Percentiles rank a stretch among this genome's conserved stretches.
Evolutionary conservation across 2,113 vertebrate species (phyloP).

Genomic region (Spheniscus mendiculus): DNA sequence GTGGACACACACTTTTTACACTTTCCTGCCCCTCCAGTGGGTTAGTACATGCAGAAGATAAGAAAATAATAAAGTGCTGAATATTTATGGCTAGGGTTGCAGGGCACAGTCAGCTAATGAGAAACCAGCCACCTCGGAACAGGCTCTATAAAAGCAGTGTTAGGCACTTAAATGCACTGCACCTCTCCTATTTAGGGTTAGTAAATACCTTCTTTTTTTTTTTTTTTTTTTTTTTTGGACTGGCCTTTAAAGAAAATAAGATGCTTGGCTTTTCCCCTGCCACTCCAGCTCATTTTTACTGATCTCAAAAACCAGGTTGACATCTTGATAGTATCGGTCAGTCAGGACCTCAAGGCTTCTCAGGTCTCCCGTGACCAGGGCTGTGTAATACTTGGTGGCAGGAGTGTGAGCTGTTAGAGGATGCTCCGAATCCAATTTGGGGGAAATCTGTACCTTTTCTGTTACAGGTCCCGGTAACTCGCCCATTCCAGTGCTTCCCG

Average conservation of each 20-base stretch:
- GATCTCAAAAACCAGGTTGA: conserved; percentile 72
- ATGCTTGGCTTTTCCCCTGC: conserved; percentile 63
- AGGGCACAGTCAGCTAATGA: neutral
- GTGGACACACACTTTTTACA: neutral
- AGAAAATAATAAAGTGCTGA: neutral
- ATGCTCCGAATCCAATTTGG: neutral
- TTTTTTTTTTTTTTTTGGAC: neutral
- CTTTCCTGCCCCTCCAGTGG: neutral
- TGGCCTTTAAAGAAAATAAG: neutral
- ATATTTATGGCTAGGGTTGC: neutral
- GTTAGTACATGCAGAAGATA: neutral
- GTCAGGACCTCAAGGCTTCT: conserved; percentile 41
- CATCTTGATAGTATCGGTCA: conserved; percentile 61
- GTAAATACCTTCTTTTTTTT: neutral
- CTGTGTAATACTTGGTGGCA: conserved; percentile 28
- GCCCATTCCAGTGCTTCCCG: neutral
- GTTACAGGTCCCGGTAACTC: neutral
- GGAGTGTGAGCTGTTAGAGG: neutral
- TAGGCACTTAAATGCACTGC: too few species aligned
- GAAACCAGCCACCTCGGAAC: neutral
- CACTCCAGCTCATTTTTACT: conserved; percentile 72
- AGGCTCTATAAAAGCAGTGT: neutral
- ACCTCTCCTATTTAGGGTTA: neutral
- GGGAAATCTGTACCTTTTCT: conserved; percentile 46
- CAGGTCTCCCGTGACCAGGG: conserved; percentile 68